Evolutionary conservation across 2,113 vertebrate species (phyloP), one percentile per base, ranked within the genome.

Genomic region (Chlorodrepanis virens): DNA sequence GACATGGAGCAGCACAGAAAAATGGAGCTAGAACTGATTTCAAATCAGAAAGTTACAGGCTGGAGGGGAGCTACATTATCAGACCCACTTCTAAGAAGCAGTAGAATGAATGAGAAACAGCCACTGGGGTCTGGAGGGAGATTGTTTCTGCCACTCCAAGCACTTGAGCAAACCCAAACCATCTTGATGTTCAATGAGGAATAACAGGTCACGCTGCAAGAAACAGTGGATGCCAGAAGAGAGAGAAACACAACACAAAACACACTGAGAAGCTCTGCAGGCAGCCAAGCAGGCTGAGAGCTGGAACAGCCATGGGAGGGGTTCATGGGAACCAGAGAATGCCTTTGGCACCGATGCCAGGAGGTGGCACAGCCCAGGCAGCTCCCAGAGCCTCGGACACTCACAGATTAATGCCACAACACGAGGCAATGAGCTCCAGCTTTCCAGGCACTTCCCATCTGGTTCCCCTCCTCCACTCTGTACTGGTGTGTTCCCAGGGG

Each of bases 341-440:
- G 16, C 63, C 56, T 20, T 1, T 3, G 35, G 83, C 65, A 65
- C 31, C 0, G 3, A 7, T 40, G 75, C 45, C n/a, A 40, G 81
- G 25, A 85, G 42, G 13, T 0, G 0, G 76, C 76, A 56, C 59
- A 47, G 37, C 70, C 69, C 14, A 1, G 29, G 50, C 52, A 8
- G n/a, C 17, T 21, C 47, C 3, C 1, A 9, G 17, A 23, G 47
- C 63, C 67, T 15, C 0, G 1, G 65, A 33, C 2, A 0, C 14
- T n/a, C 47, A 4, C 39, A 5, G 21, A 20, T 19, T 11, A 23
- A 35, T 33, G 82, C 71, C 53, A 61, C 82, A 29, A 14, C 13
- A 6, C 0, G 0, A 80, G 47, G 89, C 82, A 39, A 2, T 1
- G 1, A 20, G 12, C 53, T 50, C 47, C 64, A 40, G 89, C 64